phyloP scores from a whole-genome alignment of 2,797 vertebrate genomes.

The Sebastes kiyomatsui region DNA sequence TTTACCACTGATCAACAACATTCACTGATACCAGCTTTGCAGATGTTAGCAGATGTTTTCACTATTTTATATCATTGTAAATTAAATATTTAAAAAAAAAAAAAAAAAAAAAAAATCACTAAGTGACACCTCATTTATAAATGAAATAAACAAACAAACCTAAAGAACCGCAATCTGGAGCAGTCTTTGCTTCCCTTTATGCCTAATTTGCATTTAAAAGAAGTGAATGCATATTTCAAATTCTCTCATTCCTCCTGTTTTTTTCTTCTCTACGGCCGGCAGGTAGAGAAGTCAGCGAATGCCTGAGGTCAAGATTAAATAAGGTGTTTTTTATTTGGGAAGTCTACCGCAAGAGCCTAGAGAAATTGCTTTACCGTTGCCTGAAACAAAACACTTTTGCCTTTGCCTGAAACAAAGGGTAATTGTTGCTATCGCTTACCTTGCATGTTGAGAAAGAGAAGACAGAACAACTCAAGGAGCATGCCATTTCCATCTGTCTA shows the following conservation, averaged over 20 bases:
- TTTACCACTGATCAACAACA: no score
- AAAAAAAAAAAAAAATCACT: background rate
- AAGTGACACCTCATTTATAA: background rate
- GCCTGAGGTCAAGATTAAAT: slow-evolving; percentile 25
- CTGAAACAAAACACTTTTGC: slow-evolving; percentile 57
- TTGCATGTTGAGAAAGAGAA: slow-evolving; percentile 54
- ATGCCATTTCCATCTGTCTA: slow-evolving; percentile 53
- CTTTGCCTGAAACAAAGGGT: slow-evolving; percentile 62
- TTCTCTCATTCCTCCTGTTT: background rate
- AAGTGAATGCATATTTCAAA: slow-evolving; percentile 1
- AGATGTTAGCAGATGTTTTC: background rate
- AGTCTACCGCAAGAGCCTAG: background rate
- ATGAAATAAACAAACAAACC: background rate
- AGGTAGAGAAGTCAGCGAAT: background rate
- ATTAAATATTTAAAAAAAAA: background rate
- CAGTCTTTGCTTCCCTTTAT: background rate
- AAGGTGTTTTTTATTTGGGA: slow-evolving; percentile 4
- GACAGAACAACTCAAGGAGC: slow-evolving; percentile 56
- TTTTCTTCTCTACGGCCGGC: accelerated
- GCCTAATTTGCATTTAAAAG: slow-evolving; percentile 27
- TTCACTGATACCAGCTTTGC: background rate
- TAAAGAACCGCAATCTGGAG: background rate
- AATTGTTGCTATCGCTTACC: slow-evolving; percentile 64
- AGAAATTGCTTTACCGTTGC: slow-evolving; percentile 45
- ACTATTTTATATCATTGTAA: background rate